A percentile compares a stretch with the other conserved stretches of the same genome.
phyloP scores from a whole-genome alignment of 2,797 vertebrate species.

The Varecia variegata region DNA sequence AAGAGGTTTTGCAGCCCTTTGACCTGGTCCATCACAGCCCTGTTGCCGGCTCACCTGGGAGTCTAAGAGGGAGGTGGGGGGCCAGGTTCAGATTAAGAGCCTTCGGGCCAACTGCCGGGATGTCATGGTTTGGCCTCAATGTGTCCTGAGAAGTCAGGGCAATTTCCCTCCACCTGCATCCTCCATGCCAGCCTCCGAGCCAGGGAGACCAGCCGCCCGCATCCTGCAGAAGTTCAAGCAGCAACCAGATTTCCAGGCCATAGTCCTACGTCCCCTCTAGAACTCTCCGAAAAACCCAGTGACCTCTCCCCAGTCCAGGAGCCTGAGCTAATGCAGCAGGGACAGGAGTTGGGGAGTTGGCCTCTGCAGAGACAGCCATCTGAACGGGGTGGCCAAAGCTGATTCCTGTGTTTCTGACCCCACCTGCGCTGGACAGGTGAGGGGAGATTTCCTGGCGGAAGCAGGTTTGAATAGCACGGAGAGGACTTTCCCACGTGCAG shows the following conservation, averaged over 20 bases:
- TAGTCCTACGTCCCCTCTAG: not conserved
- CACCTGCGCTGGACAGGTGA: not conserved
- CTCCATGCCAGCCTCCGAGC: not conserved
- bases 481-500: not conserved
- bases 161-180: not conserved
- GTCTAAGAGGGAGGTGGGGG: not conserved
- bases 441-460: not conserved
- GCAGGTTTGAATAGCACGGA: not conserved
- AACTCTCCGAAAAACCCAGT: not conserved
- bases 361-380: not conserved
- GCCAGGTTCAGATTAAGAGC: not conserved
- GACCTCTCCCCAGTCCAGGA: not conserved
- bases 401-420: not conserved
- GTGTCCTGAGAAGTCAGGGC: not conserved
- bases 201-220: not conserved
- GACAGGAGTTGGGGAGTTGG: not conserved
- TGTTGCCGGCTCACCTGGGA: not conserved
- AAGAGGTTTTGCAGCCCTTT: not conserved
- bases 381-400: not conserved
- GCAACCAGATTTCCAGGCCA: not conserved
- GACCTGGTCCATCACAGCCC: not conserved
- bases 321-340: not conserved
- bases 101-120: not conserved
- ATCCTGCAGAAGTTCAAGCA: not conserved
- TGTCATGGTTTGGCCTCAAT: not conserved